These are phyloP conservation scores for Martes martes DNA, from an alignment of 2,113 vertebrate species.

Conservation along the genomic window DNA sequence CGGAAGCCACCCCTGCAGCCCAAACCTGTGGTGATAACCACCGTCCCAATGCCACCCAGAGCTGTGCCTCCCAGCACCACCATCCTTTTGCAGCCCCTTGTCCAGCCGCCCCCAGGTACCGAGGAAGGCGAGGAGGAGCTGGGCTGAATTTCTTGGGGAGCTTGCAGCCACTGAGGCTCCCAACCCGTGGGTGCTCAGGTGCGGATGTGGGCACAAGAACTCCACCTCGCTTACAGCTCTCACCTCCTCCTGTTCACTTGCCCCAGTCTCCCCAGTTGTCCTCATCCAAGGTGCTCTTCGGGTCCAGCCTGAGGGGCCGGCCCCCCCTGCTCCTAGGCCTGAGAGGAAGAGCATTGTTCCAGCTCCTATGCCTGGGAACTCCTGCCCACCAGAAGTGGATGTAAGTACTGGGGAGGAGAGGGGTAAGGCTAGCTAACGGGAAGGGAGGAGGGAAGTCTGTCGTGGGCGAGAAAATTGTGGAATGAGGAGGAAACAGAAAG, in stretches of 20 bases:
- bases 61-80: constrained; percentile 78
- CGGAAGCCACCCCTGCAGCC: constrained; percentile 89
- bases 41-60: constrained; percentile 76
- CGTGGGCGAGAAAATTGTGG: background rate
- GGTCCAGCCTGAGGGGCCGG: constrained; percentile 83
- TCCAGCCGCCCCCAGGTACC: constrained; percentile 68
- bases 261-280: constrained; percentile 79
- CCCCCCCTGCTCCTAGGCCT: constrained; percentile 59
- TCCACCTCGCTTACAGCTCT: background rate
- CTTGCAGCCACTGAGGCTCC: background rate
- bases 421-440: background rate
- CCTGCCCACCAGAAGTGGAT: constrained; percentile 83
- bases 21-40: constrained; percentile 83
- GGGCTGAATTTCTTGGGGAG: background rate
- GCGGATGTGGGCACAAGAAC: background rate
- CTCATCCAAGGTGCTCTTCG: constrained; percentile 88
- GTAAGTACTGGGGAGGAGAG: constrained; percentile 75
- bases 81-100: constrained; percentile 86
- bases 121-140: background rate
- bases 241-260: background rate
- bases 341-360: constrained; percentile 87
- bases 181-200: background rate
- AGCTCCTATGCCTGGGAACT: constrained; percentile 80
- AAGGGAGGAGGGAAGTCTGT: background rate
- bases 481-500: background rate